Conservation (phyloP, 1,140 invertebrate species). For the Pseudoatta argentina region DNA sequence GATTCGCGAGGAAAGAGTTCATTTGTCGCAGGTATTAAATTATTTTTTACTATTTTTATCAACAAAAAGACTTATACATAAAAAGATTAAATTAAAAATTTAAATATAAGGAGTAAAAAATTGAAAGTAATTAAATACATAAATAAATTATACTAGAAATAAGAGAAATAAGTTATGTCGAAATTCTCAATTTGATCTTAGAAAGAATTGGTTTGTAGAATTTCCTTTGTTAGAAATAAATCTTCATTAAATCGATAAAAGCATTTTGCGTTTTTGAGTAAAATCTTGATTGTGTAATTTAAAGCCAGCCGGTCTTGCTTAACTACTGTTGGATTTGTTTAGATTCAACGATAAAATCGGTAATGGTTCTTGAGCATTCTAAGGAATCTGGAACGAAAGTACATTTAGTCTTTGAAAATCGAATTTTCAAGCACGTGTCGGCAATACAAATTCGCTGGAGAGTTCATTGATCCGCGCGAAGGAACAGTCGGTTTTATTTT, state of each 20-base stretch:
- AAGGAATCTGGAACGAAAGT: neutral
- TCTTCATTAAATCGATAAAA: neutral
- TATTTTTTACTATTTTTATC: neutral
- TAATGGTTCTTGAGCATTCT: neutral
- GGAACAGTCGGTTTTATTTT: conserved; percentile 16
- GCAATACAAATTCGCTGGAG: neutral
- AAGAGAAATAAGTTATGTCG: neutral
- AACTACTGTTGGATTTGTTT: neutral
- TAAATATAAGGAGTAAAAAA: neutral
- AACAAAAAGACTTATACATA: neutral
- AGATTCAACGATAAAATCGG: neutral
- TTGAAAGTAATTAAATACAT: neutral
- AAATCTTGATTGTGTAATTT: neutral
- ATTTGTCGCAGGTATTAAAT: conserved; percentile 83
- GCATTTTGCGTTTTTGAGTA: neutral
- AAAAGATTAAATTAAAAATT: neutral
- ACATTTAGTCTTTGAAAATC: conserved; percentile 30
- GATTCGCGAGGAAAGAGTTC: conserved; percentile 83
- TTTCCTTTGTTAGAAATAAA: neutral
- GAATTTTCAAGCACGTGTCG: conserved; percentile 17
- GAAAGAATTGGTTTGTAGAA: neutral
- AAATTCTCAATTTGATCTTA: neutral
- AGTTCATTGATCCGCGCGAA: conserved; percentile 45
- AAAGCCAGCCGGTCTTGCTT: neutral
- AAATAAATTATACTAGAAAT: neutral